Base-by-base conservation (phyloP, 2,113 vertebrate genomes). In the Lepisosteus oculatus region DNA sequence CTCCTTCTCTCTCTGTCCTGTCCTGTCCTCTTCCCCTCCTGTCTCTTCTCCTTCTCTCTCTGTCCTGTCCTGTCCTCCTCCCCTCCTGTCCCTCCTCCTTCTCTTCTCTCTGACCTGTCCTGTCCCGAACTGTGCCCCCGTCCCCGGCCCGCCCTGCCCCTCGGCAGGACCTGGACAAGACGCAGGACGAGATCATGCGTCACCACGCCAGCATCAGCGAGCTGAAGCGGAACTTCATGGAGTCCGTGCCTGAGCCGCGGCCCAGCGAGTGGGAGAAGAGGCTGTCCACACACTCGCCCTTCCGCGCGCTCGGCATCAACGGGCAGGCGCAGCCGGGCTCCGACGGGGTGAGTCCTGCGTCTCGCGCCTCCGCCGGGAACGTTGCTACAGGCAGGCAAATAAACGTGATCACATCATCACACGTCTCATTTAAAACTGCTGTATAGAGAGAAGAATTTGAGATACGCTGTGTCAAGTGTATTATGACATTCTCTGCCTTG, bases 231-330 rank as follows among this genome's bases (percentile, higher is more conserved):
- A 99, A 94, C 77, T 99, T 99, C 73, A 98, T 99, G 97, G 97
- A 99, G 79, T 96, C 96, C 0, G 92, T 96, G 45, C 97, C 97
- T 0, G 96, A 95, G 67, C 92, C 95, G 13, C 90, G 90, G 65
- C 95, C 94, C 72, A 99, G 95, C 3, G 97, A 98, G 81, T 99
- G 97, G 97, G 97, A 99, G 87, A 99, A 97, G 70, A 96, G 97
- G 45, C 90, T 99, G 62, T 97, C 96, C 70, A 92, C 92, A 69
- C 94, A 96, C 84, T 99, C 97, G 0, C 97, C 97, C 0, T 98
- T 98, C 84, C 94, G 96, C 41, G 94, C 95, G 0, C 90, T 93
- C 64, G 95, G 85, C 85, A 80, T 94, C 88, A 98, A 97, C 2
- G 96, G 96, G 47, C 96, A 98, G 85, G 81, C 95, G 43, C 96